Evolutionary conservation across 2,888 invertebrate species (phyloP).

Genomic region (Syrista parreyssii): DNA sequence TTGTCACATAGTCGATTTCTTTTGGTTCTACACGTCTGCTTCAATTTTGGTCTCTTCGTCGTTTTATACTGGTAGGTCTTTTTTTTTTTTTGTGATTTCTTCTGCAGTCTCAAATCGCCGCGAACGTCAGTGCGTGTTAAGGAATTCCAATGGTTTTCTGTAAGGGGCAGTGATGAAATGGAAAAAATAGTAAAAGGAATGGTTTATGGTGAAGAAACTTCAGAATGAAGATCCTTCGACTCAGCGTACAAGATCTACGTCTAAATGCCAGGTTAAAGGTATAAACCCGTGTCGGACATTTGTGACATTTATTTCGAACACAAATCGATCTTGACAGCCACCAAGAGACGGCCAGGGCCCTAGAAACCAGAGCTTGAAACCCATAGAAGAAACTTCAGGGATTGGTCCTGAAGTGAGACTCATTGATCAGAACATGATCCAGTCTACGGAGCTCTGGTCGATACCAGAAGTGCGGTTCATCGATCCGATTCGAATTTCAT

Average conservation of each 20-base stretch:
- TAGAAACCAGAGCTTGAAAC: neutral
- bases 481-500: conserved; percentile 34
- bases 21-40: neutral
- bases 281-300: neutral
- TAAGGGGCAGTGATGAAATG: neutral
- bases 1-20: neutral
- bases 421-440: neutral
- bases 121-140: neutral
- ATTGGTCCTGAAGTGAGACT: neutral
- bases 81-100: neutral
- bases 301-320: conserved; percentile 4
- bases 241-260: neutral
- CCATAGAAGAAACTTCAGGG: neutral
- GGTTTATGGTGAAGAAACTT: neutral
- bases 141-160: neutral
- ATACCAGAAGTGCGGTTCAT: conserved; percentile 31
- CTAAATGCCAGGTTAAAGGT: neutral
- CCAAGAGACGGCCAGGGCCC: neutral
- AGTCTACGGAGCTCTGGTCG: conserved; percentile 9
- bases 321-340: neutral
- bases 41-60: neutral
- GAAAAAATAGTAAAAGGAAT: neutral
- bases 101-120: neutral
- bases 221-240: neutral
- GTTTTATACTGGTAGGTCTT: neutral